Conservation (phyloP, 2,797 vertebrate genomes). For the Alexandromys oeconomus region DNA sequence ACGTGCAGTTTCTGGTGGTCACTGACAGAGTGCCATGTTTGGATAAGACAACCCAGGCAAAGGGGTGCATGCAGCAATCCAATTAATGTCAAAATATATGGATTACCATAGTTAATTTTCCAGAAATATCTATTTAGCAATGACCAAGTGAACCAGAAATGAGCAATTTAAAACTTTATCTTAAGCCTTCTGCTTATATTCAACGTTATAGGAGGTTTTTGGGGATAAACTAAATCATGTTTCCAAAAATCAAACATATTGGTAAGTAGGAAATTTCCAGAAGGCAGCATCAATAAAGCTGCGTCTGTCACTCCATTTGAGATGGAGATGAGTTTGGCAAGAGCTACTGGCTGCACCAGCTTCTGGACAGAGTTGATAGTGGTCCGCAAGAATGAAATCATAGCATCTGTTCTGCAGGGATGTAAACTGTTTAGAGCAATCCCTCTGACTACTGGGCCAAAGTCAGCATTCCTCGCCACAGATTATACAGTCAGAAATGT, state of each 20-base stretch:
- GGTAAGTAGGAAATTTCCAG: conserved; percentile 80
- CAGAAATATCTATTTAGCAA: conserved; percentile 61
- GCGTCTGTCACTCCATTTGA: conserved; percentile 81
- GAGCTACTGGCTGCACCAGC: conserved; percentile 65
- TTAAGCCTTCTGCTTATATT: conserved; percentile 68
- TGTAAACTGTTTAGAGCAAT: conserved; percentile 84
- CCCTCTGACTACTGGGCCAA: conserved; percentile 81
- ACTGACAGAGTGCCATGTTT: neutral
- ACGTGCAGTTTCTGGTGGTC: neutral
- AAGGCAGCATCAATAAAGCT: conserved; percentile 84
- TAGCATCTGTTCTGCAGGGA: conserved; percentile 82
- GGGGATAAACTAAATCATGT: conserved; percentile 58
- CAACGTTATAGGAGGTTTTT: conserved; percentile 64
- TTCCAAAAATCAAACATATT: conserved; percentile 75
- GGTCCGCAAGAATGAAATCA: conserved; percentile 85
- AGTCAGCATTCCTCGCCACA: conserved; percentile 70
- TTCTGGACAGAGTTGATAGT: conserved; percentile 81
- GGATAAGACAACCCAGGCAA: neutral
- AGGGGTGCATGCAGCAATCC: neutral
- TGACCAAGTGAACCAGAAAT: conserved; percentile 65
- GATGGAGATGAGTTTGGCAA: conserved; percentile 83
- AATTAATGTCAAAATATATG: conserved; percentile 4
- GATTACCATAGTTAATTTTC: conserved; percentile 51
- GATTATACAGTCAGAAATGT: conserved; percentile 77
- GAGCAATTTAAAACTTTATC: conserved; percentile 65